Conservation (phyloP, 2,888 invertebrate species). For the Neuroscelio doddi region DNA sequence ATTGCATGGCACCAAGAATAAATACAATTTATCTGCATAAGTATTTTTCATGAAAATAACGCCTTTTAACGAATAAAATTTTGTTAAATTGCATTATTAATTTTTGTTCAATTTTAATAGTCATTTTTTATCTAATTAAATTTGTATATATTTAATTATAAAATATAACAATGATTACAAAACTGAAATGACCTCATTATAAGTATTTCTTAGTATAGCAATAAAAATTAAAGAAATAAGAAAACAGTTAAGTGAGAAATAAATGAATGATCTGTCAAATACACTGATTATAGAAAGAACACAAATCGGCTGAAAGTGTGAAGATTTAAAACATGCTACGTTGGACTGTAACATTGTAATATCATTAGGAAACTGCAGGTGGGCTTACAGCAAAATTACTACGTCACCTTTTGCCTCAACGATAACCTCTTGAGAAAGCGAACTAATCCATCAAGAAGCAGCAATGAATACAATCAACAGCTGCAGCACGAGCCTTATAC, state of each 20-base stretch:
- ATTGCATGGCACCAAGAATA: no score
- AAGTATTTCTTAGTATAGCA: no score
- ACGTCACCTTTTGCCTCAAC: conserved; percentile 45
- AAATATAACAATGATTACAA: no score
- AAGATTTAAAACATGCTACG: conserved; percentile 10
- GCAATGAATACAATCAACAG: conserved; percentile 53
- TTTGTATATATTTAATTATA: no score
- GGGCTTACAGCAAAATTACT: conserved; percentile 49
- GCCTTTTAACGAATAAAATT: no score
- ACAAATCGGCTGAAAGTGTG: conserved; percentile 6
- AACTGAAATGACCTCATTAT: no score
- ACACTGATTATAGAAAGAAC: conserved; percentile 29
- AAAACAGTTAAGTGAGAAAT: conserved; percentile 8
- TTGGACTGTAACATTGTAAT: conserved; percentile 41
- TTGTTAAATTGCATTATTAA: no score
- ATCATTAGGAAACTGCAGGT: conserved; percentile 57
- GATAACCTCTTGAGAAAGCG: conserved; percentile 31
- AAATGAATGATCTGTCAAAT: conserved; percentile 31
- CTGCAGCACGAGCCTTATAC: conserved; percentile 17
- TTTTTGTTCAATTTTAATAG: no score
- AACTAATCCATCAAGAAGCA: conserved; percentile 54
- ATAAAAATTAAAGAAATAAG: no score
- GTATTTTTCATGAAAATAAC: no score
- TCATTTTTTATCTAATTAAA: no score
- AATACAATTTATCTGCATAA: conserved; percentile 6